Conservation (phyloP, 1,140 invertebrate species). For the Trachymyrmex cornetzi region DNA sequence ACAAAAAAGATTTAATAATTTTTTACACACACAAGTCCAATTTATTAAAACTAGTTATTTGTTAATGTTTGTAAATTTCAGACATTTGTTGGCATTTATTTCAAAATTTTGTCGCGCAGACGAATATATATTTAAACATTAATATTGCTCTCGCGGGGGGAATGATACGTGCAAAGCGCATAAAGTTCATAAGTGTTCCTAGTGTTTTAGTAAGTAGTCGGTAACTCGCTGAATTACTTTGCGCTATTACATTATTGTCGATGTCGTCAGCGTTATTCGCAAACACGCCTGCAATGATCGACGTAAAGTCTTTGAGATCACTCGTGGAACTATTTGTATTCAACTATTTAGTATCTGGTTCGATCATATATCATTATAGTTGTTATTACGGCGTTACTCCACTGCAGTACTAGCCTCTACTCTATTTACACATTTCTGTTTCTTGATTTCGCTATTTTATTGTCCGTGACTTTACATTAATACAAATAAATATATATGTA, state of each 20-base stretch:
- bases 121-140: background rate
- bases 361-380: constrained; percentile 15
- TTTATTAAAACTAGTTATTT: background rate
- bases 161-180: constrained; percentile 58
- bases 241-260: constrained; percentile 78
- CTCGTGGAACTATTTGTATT: constrained; percentile 57
- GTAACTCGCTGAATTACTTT: constrained; percentile 79
- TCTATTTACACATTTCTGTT: background rate
- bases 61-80: background rate
- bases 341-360: constrained; percentile 29
- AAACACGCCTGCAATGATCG: constrained; percentile 62
- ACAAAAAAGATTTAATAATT: background rate
- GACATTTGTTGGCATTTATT: background rate
- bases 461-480: background rate
- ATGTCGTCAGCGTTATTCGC: constrained; percentile 77
- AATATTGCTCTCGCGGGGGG: background rate
- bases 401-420: background rate
- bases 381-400: constrained; percentile 1
- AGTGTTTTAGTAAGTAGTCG: constrained; percentile 76
- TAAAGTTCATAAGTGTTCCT: constrained; percentile 74
- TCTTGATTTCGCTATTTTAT: background rate
- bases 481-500: background rate
- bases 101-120: background rate
- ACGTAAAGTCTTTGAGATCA: constrained; percentile 67
- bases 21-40: background rate